These are phyloP conservation scores for Saguinus imperator DNA, from an alignment of 2,113 vertebrate genomes.

Conservation along the genomic window DNA sequence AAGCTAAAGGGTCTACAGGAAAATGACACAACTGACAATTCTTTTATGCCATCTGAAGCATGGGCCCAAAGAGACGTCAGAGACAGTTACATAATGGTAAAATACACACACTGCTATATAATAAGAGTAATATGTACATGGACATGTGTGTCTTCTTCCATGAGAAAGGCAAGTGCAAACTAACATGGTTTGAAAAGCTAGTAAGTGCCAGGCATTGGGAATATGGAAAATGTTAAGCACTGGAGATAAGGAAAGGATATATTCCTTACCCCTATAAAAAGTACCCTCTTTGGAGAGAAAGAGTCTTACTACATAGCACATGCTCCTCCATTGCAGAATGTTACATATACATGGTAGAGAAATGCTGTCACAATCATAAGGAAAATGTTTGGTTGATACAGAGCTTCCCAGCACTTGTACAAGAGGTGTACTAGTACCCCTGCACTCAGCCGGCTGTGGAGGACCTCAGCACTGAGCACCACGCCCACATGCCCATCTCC, in stretches of 20 bases:
- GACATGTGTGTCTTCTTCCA: neutral
- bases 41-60: neutral
- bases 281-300: neutral
- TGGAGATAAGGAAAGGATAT: neutral
- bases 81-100: neutral
- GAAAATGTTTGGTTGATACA: neutral
- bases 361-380: neutral
- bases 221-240: neutral
- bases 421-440: too few relatives aligned
- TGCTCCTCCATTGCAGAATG: neutral
- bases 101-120: neutral
- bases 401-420: rapidly evolving
- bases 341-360: neutral
- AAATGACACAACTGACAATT: neutral
- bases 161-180: neutral
- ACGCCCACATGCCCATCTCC: rapidly evolving
- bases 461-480: rapidly evolving
- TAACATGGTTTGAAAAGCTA: neutral
- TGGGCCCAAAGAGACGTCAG: neutral
- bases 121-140: neutral
- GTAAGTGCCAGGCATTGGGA: neutral
- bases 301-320: neutral
- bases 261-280: neutral
- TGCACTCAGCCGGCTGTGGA: neutral
- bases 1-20: neutral